Evolutionary conservation across 30 jellyfish, hydroid and myxozoan species (phyloP).

Genomic region (Turritopsis dohrnii): DNA sequence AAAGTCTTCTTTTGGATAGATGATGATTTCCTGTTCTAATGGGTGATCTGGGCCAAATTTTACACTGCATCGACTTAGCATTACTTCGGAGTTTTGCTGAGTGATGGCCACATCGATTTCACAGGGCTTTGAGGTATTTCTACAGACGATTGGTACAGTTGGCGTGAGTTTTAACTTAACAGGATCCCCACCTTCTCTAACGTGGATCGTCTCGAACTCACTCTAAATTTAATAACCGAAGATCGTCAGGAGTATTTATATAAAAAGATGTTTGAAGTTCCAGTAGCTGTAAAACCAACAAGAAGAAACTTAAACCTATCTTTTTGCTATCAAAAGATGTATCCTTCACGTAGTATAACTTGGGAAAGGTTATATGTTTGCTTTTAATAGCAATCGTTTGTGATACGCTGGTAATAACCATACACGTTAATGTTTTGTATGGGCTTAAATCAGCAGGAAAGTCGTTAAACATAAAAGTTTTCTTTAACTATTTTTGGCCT

Average conservation of each 20-base stretch:
- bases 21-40: not conserved
- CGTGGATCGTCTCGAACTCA: not conserved
- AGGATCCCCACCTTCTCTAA: slow-evolving; percentile 15
- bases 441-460: too few relatives aligned
- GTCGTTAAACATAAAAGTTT: too few relatives aligned
- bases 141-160: slow-evolving; percentile 1
- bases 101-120: slow-evolving; percentile 10
- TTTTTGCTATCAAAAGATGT: not conserved
- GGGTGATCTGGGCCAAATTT: slow-evolving; percentile 4
- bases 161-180: not conserved
- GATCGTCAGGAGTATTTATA: not conserved
- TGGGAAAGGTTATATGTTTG: too few relatives aligned
- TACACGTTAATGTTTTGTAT: too few relatives aligned
- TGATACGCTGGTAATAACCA: too few relatives aligned
- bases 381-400: too few relatives aligned
- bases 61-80: slow-evolving; percentile 13
- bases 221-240: not conserved
- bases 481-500: too few relatives aligned
- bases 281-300: not conserved
- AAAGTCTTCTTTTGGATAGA: slow-evolving; percentile 8
- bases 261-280: not conserved
- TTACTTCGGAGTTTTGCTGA: not conserved
- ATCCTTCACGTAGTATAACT: too few relatives aligned
- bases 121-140: not conserved
- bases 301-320: not conserved